phyloP scores from a whole-genome alignment of 2,888 invertebrate genomes.

The Pollenia griseotomentosa region DNA sequence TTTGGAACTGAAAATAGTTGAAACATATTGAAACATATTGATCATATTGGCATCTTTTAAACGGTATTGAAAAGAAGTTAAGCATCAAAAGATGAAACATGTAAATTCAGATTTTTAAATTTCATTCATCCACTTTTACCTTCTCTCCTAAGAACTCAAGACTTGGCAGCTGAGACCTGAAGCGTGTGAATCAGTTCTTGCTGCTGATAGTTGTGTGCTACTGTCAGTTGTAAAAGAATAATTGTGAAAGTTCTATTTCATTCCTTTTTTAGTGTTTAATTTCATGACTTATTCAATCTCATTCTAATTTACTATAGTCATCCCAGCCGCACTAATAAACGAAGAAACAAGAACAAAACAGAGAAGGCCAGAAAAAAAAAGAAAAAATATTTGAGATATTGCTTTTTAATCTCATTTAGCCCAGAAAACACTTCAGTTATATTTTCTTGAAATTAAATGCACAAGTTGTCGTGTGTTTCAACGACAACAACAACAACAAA shows the following conservation, averaged over 20 bases:
- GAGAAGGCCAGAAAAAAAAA: background rate
- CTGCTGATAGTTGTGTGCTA: background rate
- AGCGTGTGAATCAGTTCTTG: no score
- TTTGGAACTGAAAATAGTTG: no score
- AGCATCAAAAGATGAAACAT: no score
- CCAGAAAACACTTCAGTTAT: conserved; percentile 19
- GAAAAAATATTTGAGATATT: conserved; percentile 29
- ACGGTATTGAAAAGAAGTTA: no score
- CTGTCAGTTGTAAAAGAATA: conserved; percentile 12
- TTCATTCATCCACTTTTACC: no score
- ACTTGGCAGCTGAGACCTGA: no score
- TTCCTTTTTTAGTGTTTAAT: conserved; percentile 33
- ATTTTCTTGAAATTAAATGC: conserved; percentile 63
- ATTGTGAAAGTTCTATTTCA: conserved; percentile 15
- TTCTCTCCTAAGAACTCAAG: no score
- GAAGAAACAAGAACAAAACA: conserved; percentile 11
- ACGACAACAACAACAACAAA: background rate
- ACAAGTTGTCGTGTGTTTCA: conserved; percentile 64
- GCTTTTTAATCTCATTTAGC: conserved; percentile 59
- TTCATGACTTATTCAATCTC: conserved; percentile 55
- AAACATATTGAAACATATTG: no score
- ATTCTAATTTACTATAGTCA: background rate
- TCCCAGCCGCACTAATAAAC: background rate
- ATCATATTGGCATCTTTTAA: no score
- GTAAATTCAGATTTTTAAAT: no score